These are phyloP conservation scores for Dryobotodes eremita DNA, from an alignment of 2,888 invertebrate species.

Conservation along the genomic window DNA sequence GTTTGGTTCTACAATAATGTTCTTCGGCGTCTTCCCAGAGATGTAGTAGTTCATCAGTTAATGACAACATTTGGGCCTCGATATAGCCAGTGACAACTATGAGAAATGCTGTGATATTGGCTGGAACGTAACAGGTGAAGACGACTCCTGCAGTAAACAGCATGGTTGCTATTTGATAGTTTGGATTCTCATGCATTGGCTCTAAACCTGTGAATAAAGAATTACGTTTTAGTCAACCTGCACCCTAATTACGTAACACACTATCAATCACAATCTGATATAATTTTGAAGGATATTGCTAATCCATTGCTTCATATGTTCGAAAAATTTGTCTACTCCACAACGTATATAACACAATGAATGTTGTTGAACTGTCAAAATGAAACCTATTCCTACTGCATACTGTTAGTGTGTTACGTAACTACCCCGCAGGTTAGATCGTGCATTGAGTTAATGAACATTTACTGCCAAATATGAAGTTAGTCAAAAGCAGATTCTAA, in stretches of 20 bases:
- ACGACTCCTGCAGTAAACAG: constrained; percentile 61
- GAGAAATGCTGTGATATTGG: constrained; percentile 75
- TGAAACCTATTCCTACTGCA: too few relatives aligned
- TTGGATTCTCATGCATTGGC: constrained; percentile 77
- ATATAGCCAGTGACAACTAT: constrained; percentile 77
- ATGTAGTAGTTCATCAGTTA: constrained; percentile 75
- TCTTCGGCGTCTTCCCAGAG: constrained; percentile 76
- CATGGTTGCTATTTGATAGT: constrained; percentile 75
- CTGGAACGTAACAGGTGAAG: constrained; percentile 72
- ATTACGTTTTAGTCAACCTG: not conserved
- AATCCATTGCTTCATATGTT: too few relatives aligned
- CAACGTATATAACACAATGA: too few relatives aligned
- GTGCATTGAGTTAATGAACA: too few relatives aligned
- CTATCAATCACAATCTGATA: too few relatives aligned
- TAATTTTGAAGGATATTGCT: too few relatives aligned
- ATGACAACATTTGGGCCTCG: constrained; percentile 79
- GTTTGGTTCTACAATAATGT: constrained; percentile 60
- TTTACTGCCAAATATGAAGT: not conserved
- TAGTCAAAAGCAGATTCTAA: not conserved
- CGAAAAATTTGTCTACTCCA: too few relatives aligned
- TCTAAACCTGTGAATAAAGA: constrained; percentile 75
- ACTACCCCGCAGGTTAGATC: too few relatives aligned
- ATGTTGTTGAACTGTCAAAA: too few relatives aligned
- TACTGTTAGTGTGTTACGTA: too few relatives aligned
- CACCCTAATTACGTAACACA: too few relatives aligned